phyloP scores from a whole-genome alignment of 1,140 invertebrate genomes.

The Drosophila guanche region DNA sequence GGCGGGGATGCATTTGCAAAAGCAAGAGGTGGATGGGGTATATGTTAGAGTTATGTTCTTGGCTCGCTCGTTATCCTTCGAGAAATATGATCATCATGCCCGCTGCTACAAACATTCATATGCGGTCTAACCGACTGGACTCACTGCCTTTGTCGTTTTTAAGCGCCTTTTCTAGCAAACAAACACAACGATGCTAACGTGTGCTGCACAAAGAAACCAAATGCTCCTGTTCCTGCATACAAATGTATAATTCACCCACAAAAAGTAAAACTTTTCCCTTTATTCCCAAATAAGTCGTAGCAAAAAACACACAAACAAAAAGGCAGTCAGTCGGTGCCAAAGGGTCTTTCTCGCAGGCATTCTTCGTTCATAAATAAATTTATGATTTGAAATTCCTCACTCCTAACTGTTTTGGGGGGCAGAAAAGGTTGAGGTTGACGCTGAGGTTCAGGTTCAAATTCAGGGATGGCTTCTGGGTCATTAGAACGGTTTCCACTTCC shows the following conservation, averaged over 20 bases:
- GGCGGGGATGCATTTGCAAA: too few relatives aligned
- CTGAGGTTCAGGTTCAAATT: constrained; percentile 9
- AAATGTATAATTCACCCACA: constrained; percentile 52
- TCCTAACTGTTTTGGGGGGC: background rate
- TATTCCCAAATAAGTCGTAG: constrained; percentile 57
- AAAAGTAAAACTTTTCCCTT: constrained; percentile 67
- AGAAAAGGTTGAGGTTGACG: constrained; percentile 16
- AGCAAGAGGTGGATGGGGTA: too few relatives aligned
- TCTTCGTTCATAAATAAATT: constrained; percentile 60
- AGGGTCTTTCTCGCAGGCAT: constrained; percentile 46
- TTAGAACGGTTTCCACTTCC: too few relatives aligned
- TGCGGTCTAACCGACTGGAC: too few relatives aligned
- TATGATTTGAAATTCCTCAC: constrained; percentile 50
- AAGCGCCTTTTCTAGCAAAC: constrained; percentile 30
- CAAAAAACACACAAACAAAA: constrained; percentile 37
- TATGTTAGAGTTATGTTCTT: too few relatives aligned
- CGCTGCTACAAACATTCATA: too few relatives aligned
- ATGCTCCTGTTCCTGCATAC: background rate
- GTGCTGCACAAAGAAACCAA: constrained; percentile 14
- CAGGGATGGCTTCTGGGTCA: background rate
- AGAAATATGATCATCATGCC: too few relatives aligned
- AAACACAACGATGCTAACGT: constrained; percentile 38
- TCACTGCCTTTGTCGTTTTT: constrained; percentile 21
- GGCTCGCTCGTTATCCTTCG: too few relatives aligned
- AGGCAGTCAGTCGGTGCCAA: constrained; percentile 32